Base-by-base conservation (phyloP, 2,888 invertebrate genomes). In the Silvanus unidentatus region DNA sequence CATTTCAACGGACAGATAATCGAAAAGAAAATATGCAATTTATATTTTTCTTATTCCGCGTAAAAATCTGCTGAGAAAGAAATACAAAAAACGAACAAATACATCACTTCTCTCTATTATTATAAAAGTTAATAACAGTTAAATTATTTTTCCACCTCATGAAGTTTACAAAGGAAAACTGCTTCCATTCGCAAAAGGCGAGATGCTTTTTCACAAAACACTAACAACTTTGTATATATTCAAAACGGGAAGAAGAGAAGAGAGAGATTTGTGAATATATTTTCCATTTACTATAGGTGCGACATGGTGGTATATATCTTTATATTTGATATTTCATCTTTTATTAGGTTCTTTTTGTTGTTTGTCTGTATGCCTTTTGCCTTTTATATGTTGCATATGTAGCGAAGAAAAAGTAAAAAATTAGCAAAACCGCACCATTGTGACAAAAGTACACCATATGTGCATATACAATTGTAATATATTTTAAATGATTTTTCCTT, bases 111-210 rank as follows among this genome's bases (percentile, higher is more conserved):
- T 22, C 22, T 22, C 22, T 44, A 44, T 44, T 40, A 32, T 32
- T 11, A 32, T n/a, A 16, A 44, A 52, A 54, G 48, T 53, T 54
- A 57, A 53, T 53, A 57, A 54, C 49, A 53, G 50, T 52, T 49
- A 47, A 53, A 49, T 57, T 53, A 50, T 51, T 53, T 57, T 57
- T 53, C 50, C 50, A 52, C 49, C 43, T 49, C 52, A 52, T 53
- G 42, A 50, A 50, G 48, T 48, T 46, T 47, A 57, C 54, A 55
- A 55, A 55, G 53, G n/a, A 29, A 45, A 54, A 48, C 32, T 12
- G 32, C 12, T 32, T 32, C 12, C 22, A 22, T 22, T 22, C 22
- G 8, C 11, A 32, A 32, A 32, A 32, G 32, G 11, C n/a, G 32
- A 22, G 22, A 32, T 32, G 32, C 32, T 32, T 32, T 9, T 32